phyloP scores from a whole-genome alignment of 2,113 vertebrate genomes.

The Tetrao urogallus region DNA sequence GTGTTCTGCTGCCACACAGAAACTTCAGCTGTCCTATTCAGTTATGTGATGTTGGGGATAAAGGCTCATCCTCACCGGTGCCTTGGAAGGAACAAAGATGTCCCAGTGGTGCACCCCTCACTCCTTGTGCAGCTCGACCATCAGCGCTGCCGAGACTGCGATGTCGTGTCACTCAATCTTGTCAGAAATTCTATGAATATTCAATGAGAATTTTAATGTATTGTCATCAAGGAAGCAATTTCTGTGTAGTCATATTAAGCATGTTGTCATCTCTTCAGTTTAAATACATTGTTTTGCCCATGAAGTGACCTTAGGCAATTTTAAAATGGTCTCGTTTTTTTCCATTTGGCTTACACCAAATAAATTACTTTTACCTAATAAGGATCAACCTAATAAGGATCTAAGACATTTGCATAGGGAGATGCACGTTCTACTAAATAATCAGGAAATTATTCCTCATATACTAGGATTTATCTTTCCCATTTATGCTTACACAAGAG shows the following conservation, averaged over 20 bases:
- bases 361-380: slow-evolving; percentile 73
- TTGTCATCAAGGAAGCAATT: slow-evolving; percentile 79
- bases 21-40: slow-evolving; percentile 38
- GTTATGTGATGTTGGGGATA: slow-evolving; percentile 23
- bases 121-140: background rate
- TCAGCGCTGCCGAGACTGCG: slow-evolving; percentile 2
- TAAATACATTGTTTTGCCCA: slow-evolving; percentile 80
- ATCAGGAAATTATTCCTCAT: slow-evolving; percentile 19
- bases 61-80: background rate
- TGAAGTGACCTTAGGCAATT: slow-evolving; percentile 78
- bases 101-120: slow-evolving; percentile 34
- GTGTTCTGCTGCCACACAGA: background rate
- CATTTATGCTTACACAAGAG: background rate
- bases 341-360: slow-evolving; percentile 54
- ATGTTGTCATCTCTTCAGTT: slow-evolving; percentile 74
- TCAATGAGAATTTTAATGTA: slow-evolving; percentile 81
- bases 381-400: slow-evolving; percentile 42
- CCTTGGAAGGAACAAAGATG: slow-evolving; percentile 44
- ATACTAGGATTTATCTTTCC: slow-evolving; percentile 48
- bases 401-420: slow-evolving; percentile 28
- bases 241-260: slow-evolving; percentile 76
- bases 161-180: slow-evolving; percentile 76
- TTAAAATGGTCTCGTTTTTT: slow-evolving; percentile 57
- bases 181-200: slow-evolving; percentile 82
- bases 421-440: slow-evolving; percentile 51